A percentile compares a stretch with the other conserved stretches of the same genome.
These are phyloP conservation scores for Archips crataeganus DNA, from an alignment of 2,888 invertebrate species.

Conservation along the genomic window DNA sequence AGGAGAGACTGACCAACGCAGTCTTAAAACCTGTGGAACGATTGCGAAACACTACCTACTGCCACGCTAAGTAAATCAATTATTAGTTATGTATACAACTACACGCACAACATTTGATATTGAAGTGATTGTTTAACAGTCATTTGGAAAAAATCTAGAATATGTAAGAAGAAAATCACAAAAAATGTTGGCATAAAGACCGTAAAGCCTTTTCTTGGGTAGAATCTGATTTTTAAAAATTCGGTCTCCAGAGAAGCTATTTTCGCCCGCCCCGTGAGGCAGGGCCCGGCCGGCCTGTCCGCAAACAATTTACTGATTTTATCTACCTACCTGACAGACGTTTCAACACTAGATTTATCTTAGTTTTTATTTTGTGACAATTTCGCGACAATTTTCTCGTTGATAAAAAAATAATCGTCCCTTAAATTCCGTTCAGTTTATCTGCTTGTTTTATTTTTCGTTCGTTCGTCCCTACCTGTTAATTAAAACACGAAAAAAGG, in stretches of 20 bases:
- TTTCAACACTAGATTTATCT: constrained; percentile 14
- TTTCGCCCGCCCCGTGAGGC: not conserved
- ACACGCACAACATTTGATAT: not conserved
- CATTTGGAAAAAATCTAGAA: not conserved
- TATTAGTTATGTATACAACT: too few species aligned
- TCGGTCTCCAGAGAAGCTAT: not conserved
- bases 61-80: too few species aligned
- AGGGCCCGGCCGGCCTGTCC: constrained; percentile 3
- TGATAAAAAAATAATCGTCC: not conserved
- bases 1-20: too few species aligned
- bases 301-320: constrained; percentile 27
- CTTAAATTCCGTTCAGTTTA: not conserved
- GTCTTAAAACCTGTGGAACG: not conserved
- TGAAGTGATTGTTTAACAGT: not conserved
- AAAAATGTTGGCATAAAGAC: not conserved
- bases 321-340: constrained; percentile 13
- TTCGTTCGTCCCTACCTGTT: not conserved
- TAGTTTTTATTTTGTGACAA: constrained; percentile 12
- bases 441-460: not conserved
- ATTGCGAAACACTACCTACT: not conserved
- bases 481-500: not conserved
- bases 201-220: constrained; percentile 11
- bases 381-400: not conserved
- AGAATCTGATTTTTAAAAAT: not conserved
- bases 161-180: not conserved